Evolutionary conservation across 2,113 vertebrate species (phyloP), one percentile per base, ranked within the genome.

Genomic region (Hippocampus zosterae): DNA sequence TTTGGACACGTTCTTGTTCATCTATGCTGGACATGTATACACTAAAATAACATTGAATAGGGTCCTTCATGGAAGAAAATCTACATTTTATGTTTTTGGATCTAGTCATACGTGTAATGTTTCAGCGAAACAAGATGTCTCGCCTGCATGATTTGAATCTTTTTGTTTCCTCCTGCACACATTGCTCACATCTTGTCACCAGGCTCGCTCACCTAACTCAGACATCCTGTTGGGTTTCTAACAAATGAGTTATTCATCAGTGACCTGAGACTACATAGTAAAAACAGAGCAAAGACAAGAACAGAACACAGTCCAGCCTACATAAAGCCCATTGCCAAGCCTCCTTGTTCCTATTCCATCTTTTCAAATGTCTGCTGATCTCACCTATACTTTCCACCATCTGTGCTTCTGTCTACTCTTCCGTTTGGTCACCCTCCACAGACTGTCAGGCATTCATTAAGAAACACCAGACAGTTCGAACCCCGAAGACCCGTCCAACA

Each of bases 231-330:
- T 59, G 3, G 70, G 81, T 78, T 82, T 70, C 62, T 65, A 69
- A 65, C 63, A 46, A 83, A 88, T 84, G 83, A 83, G 77, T 61
- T 76, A 83, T 86, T 85, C 86, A 84, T 81, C 85, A 80, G 78
- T 78, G 82, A 81, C 85, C 80, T 77, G 78, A 80, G 84, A 84
- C 86, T 57, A 60, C 74, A 16, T 1, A 13, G 73, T 86, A 87
- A 88, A 90, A 90, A 91, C 84, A 91, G 84, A 88, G 70, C 74
- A 75, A 86, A 87, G 86, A 73, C 75, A 90, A 37, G 33, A 88
- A 90, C 77, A 86, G 82, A 77, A 63, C 55, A 68, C 77, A 71
- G 74, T 16, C 19, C 41, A 67, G 25, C 84, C 80, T 73, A 85
- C 23, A 33, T 33, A 16, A 44, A 82, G 66, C 69, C 63, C 61